Evolutionary conservation across 37 sponge, comb jelly and placozoan species (phyloP), one percentile per base, ranked within the genome.

Genomic region (Diacarnus erythraeanus): DNA sequence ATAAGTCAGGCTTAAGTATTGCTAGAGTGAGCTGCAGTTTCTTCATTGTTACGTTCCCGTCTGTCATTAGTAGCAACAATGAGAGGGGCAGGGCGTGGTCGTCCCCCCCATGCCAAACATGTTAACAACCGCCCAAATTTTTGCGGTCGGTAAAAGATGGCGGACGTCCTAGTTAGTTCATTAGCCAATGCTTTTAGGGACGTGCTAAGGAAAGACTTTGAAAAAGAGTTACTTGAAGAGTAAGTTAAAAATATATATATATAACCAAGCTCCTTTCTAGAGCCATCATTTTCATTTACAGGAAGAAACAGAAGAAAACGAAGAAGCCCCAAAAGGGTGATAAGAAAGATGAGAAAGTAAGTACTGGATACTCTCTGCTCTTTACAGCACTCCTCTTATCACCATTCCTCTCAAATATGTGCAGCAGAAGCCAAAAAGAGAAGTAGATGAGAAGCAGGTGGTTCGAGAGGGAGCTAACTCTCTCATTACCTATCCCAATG

Each of bases 1-100:
- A 26, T 0, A 92, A 57, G 60, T 92, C 93, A 47, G 93, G 93
- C 61, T 92, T 92, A 47, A 92, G 60, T 27, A 92, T 74, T 10
- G 93, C 93, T 58, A 92, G 38, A 35, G 93, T 88, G 22, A 92
- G 81, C n/a, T 83, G 67, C 22, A 88, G 78, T 27, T 26, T 78
- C 31, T 42, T 38, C 2, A 26, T 23, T 34, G 36, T 54, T 72
- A 9, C 51, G 2, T 36, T 30, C 70, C 30, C 8, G 64, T 30
- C 4, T 15, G 30, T 15, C 10, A 12, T 47, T 12, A 6, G 10
- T 47, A 6, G 10, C 12, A 6, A 6, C 51, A 12, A 12, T 12
- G 10, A 47, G 6, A 12, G 6, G 51, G 10, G 51, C 51, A 47
- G 51, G 51, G 51, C 51, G 12, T 12, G 27, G 4, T 25, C 61